Percentiles rank a stretch among this genome's conserved stretches.
phyloP scores from a whole-genome alignment of 2,888 invertebrate species.

The Drosophila borealis region DNA sequence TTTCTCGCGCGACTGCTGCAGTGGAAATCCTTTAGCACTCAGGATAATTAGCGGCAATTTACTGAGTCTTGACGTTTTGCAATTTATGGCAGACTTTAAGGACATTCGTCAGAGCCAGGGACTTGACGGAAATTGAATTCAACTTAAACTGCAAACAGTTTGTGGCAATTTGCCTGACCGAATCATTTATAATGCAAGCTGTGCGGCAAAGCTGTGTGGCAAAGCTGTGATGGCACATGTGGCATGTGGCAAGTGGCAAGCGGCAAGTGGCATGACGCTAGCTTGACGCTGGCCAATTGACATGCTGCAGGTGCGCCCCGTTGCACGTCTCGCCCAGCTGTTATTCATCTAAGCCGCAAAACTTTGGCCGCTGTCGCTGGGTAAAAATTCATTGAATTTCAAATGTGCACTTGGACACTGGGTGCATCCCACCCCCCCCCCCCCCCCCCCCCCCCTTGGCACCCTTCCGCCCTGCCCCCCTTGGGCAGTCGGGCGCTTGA shows the following conservation, averaged over 20 bases:
- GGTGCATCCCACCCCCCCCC: background rate
- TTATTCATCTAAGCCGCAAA: constrained; percentile 70
- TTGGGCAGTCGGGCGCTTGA: background rate
- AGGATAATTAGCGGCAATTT: constrained; percentile 70
- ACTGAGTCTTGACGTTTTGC: constrained; percentile 33
- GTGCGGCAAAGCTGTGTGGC: constrained; percentile 44
- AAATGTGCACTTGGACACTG: constrained; percentile 68
- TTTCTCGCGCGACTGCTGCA: constrained; percentile 4
- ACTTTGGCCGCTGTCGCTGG: constrained; percentile 49
- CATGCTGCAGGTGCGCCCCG: constrained; percentile 61
- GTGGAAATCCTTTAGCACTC: constrained; percentile 54
- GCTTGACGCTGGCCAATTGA: constrained; percentile 67
- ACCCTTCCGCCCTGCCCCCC: background rate
- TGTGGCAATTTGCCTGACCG: constrained; percentile 64
- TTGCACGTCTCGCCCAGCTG: constrained; percentile 21
- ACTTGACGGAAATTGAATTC: constrained; percentile 62
- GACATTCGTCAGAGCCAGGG: constrained; percentile 58
- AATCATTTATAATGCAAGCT: constrained; percentile 76
- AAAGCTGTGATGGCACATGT: constrained; percentile 5
- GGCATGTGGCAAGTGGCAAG: constrained; percentile 42
- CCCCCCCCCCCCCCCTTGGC: background rate
- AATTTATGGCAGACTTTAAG: constrained; percentile 65
- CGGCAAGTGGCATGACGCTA: constrained; percentile 28
- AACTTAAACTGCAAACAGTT: constrained; percentile 67
- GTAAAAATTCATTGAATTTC: constrained; percentile 83